phyloP scores from a whole-genome alignment of 2,888 invertebrate genomes.

The Acleris laterana region DNA sequence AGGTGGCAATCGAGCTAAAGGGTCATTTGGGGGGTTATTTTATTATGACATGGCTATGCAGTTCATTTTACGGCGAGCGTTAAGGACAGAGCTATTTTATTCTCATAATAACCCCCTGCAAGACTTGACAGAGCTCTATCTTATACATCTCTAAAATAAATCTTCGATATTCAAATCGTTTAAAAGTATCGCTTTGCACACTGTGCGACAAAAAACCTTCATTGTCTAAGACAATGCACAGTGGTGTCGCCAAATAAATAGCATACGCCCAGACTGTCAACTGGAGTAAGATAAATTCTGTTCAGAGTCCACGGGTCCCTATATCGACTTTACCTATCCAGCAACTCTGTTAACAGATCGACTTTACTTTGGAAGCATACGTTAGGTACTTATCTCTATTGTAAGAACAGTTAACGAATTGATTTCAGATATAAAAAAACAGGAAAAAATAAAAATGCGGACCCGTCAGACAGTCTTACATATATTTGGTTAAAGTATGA shows the following conservation, averaged over 20 bases:
- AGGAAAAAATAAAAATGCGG: not conserved
- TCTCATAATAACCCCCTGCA: too few species aligned
- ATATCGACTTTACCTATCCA: conserved; percentile 4
- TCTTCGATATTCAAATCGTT: too few species aligned
- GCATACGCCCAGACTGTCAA: conserved; percentile 18
- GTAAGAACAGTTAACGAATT: not conserved
- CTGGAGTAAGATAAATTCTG: conserved; percentile 24
- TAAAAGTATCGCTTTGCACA: too few species aligned
- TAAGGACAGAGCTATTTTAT: too few species aligned
- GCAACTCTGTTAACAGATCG: conserved; percentile 7
- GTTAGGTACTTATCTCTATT: not conserved
- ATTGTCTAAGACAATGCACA: conserved; percentile 14
- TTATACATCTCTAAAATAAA: too few species aligned
- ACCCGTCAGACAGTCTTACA: not conserved
- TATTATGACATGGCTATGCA: too few species aligned
- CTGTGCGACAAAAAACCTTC: conserved; percentile 8
- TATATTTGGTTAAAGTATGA: too few species aligned
- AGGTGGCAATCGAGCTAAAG: too few species aligned
- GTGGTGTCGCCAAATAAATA: conserved; percentile 15
- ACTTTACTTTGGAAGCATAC: not conserved
- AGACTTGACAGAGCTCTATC: too few species aligned
- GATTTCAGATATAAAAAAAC: not conserved
- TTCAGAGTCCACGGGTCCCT: not conserved
- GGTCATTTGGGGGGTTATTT: too few species aligned
- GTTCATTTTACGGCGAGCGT: too few species aligned